Conservation (phyloP, 2,888 invertebrate genomes). For the Spialia ferax region DNA sequence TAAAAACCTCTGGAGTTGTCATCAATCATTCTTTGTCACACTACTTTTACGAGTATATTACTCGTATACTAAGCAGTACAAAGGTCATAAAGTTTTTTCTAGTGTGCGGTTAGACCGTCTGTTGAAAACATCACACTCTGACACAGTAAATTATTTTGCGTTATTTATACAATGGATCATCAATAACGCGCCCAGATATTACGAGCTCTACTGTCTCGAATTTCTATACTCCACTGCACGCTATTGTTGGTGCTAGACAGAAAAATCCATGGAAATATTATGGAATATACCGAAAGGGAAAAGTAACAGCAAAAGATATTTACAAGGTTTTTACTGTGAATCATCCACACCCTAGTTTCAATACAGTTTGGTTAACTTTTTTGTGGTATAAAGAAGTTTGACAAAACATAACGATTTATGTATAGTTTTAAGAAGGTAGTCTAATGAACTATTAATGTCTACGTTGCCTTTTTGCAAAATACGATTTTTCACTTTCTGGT, state of each 20-base stretch:
- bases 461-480: no score
- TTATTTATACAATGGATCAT: constrained; percentile 1
- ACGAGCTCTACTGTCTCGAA: neutral
- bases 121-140: neutral
- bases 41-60: no score
- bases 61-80: no score
- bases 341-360: no score
- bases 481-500: no score
- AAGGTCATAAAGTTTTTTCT: neutral
- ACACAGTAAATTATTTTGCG: constrained; percentile 5
- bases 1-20: no score
- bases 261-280: neutral
- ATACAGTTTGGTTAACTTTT: no score
- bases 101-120: neutral
- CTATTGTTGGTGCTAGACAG: constrained; percentile 1
- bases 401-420: no score
- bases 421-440: no score
- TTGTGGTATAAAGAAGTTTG: no score
- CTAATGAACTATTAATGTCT: no score
- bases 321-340: neutral
- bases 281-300: neutral
- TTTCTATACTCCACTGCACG: constrained; percentile 1
- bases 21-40: no score
- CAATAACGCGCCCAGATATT: neutral
- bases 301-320: neutral